A percentile compares a stretch with the other conserved stretches of the same genome.
phyloP scores from a whole-genome alignment of 2,113 vertebrate species.

The Scomber japonicus region DNA sequence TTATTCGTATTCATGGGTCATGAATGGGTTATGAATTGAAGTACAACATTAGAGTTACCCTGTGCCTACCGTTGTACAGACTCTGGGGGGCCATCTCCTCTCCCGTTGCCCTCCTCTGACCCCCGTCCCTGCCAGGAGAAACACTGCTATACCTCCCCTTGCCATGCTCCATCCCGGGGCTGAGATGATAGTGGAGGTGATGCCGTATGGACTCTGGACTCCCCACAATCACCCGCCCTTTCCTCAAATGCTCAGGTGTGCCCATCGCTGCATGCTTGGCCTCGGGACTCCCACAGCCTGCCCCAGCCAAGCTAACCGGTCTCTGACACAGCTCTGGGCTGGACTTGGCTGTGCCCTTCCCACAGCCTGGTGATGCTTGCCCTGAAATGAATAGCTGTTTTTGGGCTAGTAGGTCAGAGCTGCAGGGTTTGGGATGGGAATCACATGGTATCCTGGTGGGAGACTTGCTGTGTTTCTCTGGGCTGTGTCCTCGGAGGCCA shows the following conservation, averaged over 20 bases:
- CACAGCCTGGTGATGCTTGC: conserved; percentile 80
- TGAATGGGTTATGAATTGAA: conserved; percentile 2
- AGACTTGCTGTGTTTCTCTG: conserved; percentile 88
- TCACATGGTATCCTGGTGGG: conserved; percentile 77
- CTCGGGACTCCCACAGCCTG: conserved; percentile 86
- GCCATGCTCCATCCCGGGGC: conserved; percentile 87
- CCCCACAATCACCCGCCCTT: conserved; percentile 85
- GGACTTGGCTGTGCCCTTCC: conserved; percentile 83
- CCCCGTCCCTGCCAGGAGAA: conserved; percentile 86
- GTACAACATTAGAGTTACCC: conserved; percentile 58
- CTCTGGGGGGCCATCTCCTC: conserved; percentile 88
- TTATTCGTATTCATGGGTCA: background rate
- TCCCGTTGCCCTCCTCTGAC: conserved; percentile 87
- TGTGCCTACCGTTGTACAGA: conserved; percentile 93
- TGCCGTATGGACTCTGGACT: conserved; percentile 92
- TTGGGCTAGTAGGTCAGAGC: conserved; percentile 72
- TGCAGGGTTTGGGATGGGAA: conserved; percentile 55
- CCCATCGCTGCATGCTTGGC: conserved; percentile 85
- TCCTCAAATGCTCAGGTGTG: conserved; percentile 91
- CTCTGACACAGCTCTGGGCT: conserved; percentile 92
- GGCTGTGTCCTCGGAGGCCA: conserved; percentile 87
- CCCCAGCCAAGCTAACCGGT: conserved; percentile 55
- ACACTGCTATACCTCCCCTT: conserved; percentile 83
- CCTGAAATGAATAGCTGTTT: conserved; percentile 63
- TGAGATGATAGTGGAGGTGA: conserved; percentile 87